Base-by-base conservation (phyloP, 1,140 invertebrate species). In the Pogonognathellus flavescens region DNA sequence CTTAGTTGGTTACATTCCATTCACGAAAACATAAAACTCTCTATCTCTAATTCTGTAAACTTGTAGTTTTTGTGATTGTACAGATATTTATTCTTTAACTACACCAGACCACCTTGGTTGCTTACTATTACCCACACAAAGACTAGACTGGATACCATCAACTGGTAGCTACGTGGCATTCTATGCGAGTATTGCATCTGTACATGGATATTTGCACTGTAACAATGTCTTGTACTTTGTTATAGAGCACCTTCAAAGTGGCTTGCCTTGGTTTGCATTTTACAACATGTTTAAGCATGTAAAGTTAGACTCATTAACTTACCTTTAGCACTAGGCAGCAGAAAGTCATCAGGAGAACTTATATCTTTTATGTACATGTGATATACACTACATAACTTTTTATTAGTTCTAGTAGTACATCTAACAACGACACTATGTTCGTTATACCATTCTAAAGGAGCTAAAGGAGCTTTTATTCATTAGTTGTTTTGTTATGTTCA, bases 261-360 rank as follows among this genome's bases (percentile, higher is more conserved):
- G 70, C 25, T 76, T 18, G 41, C 70, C 70, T 76, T 76, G 70
- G 70, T 41, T 76, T 76, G 8, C 62, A 31, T 66, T 76, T 76
- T 50, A 76, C 41, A 76, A n/a, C 70, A 18, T 72, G 41, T 72
- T n/a, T n/a, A 18, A 72, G 25, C 66, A 72, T 72, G 53, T 57
- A 57, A 57, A 13, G n/a, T 9, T 62, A 25, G 25, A 49, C 31
- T 72, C 31, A 62, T 62, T 62, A 62, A 62, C 59, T n/a, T 50
- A 31, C 41, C 11, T 57, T 57, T 14, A 13, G n/a, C 49, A 76
- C 31, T 76, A 31, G 49, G 31, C 41, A 49, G 5, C 31, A 50
- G 11, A 76, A 76, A 76, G 49, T 76, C 31, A 76, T 76, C 70
- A 49, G 16, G 10, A 76, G 4, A 49, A 20, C 18, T 20, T 72